phyloP scores from a whole-genome alignment of 2,888 invertebrate genomes.

The Germaria angustata region DNA sequence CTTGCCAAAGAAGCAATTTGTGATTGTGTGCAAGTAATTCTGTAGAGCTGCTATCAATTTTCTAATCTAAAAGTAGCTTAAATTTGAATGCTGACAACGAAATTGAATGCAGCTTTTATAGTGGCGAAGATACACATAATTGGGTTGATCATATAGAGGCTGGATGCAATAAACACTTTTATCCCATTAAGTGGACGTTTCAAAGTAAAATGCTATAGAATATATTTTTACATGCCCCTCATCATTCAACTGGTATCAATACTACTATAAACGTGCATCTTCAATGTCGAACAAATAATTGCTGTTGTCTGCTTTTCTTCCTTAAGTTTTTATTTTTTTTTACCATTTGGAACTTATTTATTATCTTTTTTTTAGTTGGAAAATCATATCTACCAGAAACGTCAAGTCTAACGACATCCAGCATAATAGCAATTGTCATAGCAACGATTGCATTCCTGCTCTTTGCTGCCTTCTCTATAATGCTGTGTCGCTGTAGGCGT shows the following conservation, averaged over 20 bases:
- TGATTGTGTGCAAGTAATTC: not conserved
- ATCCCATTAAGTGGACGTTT: not conserved
- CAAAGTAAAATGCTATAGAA: not conserved
- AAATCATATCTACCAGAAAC: conserved; percentile 74
- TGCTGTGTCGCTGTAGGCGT: conserved; percentile 75
- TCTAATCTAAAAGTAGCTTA: not conserved
- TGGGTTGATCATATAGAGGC: conserved; percentile 43
- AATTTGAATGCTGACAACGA: conserved; percentile 3
- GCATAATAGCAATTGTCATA: conserved; percentile 74
- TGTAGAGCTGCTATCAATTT: not conserved
- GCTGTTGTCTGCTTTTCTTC: not conserved
- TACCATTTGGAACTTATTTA: not conserved
- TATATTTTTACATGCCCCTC: not conserved
- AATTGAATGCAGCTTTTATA: conserved; percentile 5
- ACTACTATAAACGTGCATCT: not conserved
- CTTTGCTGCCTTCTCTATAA: conserved; percentile 71
- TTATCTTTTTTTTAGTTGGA: conserved; percentile 72
- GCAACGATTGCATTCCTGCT: conserved; percentile 73
- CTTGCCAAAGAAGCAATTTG: conserved; percentile 4
- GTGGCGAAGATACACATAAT: conserved; percentile 4
- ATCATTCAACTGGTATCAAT: not conserved
- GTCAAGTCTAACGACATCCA: conserved; percentile 74
- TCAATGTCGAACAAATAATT: not conserved
- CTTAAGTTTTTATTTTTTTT: conserved; percentile 2
- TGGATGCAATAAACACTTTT: not conserved